A percentile compares a stretch with the other conserved stretches of the same genome.
phyloP scores from a whole-genome alignment of 2,113 vertebrate species.

The Macroglossus sobrinus region DNA sequence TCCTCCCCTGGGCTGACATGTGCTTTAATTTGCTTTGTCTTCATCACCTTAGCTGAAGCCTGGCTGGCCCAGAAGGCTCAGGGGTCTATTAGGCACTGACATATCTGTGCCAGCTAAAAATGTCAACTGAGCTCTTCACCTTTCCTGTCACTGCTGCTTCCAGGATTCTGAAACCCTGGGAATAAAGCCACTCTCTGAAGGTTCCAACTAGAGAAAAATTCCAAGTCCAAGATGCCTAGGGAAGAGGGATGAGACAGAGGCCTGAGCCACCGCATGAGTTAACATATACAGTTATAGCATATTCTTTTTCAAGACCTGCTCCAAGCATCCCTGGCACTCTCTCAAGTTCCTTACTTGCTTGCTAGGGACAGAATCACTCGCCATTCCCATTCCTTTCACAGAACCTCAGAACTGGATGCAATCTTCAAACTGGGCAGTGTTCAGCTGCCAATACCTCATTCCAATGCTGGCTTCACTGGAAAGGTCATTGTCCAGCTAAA shows the following conservation, averaged over 20 bases:
- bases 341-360: neutral
- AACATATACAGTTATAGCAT: neutral
- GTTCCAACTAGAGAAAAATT: neutral
- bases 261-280: neutral
- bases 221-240: neutral
- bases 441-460: neutral
- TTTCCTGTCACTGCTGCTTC: neutral
- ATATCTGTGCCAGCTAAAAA: neutral
- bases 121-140: neutral
- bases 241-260: neutral
- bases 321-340: neutral
- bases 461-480: neutral
- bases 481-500: neutral
- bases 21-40: conserved; percentile 3
- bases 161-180: conserved; percentile 7
- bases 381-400: neutral
- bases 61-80: neutral
- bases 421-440: neutral
- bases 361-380: neutral
- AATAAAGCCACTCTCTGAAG: neutral
- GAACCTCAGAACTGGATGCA: neutral
- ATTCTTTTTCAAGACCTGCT: neutral
- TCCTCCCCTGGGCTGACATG: neutral
- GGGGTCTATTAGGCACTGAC: neutral
- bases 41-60: neutral